Evolutionary conservation across 2,888 invertebrate species (phyloP), one percentile per base, ranked within the genome.

Genomic region (Pherbina coryleti): DNA sequence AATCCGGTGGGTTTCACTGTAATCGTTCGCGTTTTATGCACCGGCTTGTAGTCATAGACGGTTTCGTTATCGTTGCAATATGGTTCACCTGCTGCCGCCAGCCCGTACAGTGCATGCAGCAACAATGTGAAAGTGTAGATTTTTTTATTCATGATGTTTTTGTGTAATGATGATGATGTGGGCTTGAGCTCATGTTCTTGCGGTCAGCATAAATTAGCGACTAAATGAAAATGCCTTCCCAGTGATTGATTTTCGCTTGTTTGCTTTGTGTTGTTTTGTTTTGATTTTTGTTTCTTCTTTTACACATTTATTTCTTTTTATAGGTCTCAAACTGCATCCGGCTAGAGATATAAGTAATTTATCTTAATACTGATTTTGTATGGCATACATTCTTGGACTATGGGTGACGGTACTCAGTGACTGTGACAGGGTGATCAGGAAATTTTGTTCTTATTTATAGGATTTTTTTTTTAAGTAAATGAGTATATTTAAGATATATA

Each of bases 61-160:
- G 85, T 82, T 19, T 82, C 82, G 70, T 85, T 85, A 1, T 82
- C 78, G 44, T 82, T 80, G 64, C 85, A 85, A 74, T 80, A 84
- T 25, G 86, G 81, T n/a, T 84, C 83, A 2, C 34, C 5, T 5
- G 76, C 62, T 14, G 79, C 79, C 44, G 71, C 14, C 14, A 34
- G n/a, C 22, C 76, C 76, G 49, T 76, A 74, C 11, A 82, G 49
- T 22, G 60, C 44, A 7, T 14, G 31, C 34, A 71, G 19, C 37
- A 51, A 19, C 22, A 77, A 55, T 19, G 37, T 19, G 8, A 31
- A n/a, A 69, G 31, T 49, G 25, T 55, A 34, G 25, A 34, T 72
- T 11, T 28, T 11, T 5, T 25, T 60, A 17, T 60, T 28, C 60
- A 60, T 60, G 9, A 22, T 57, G 22, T 25, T 22, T 25, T 22